phyloP scores from a whole-genome alignment of 2,888 invertebrate species.

The Muschampia plurimacula region DNA sequence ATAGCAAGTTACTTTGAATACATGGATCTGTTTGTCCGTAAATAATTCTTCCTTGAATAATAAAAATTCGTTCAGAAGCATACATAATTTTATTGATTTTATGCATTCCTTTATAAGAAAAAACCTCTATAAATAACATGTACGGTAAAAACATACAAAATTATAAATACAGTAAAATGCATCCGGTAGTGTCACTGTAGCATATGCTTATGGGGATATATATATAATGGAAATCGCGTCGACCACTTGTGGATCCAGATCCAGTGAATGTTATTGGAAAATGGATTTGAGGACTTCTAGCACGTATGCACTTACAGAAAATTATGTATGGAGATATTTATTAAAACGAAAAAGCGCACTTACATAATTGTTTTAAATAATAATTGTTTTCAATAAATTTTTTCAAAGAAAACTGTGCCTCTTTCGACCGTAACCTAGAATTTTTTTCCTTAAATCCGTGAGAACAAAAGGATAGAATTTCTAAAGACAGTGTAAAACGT shows the following conservation, averaged over 20 bases:
- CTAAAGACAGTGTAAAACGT: constrained; percentile 6
- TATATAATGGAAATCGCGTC: constrained; percentile 54
- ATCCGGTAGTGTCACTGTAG: not conserved
- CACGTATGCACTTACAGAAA: not conserved
- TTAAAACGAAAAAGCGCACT: no score
- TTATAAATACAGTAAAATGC: not conserved
- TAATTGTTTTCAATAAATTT: no score
- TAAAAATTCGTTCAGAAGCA: no score
- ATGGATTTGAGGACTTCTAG: constrained; percentile 52
- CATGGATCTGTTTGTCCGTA: no score
- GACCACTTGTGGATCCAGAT: constrained; percentile 81
- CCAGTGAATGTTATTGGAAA: constrained; percentile 62
- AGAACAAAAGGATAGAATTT: not conserved
- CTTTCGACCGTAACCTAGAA: not conserved
- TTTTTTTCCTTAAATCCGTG: not conserved
- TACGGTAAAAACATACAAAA: not conserved
- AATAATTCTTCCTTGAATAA: no score
- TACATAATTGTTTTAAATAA: no score
- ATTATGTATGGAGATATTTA: no score
- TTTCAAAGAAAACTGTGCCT: not conserved
- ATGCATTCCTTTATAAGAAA: no score
- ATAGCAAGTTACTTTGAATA: not conserved
- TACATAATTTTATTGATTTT: no score
- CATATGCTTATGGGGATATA: not conserved
- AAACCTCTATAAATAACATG: not conserved